Conservation (phyloP, 2,797 vertebrate species). For the Typhlichthys subterraneus region DNA sequence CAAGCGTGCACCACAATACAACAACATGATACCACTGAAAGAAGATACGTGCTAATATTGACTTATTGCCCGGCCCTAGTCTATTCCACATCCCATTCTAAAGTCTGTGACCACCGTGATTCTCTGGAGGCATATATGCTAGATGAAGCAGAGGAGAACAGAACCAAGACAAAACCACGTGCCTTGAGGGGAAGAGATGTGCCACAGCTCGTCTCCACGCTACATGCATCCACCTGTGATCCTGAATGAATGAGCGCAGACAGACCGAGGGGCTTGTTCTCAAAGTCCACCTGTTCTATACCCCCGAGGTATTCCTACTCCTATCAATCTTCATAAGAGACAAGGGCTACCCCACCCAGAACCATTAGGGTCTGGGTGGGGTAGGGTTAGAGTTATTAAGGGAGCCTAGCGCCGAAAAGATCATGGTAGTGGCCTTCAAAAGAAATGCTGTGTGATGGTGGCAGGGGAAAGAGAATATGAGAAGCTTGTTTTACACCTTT, state of each 20-base stretch:
- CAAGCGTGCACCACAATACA: too few species aligned
- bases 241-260: slow-evolving; percentile 30
- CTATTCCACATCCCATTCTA: neutral
- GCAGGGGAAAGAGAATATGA: neutral
- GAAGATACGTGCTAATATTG: too few species aligned
- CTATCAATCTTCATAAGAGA: slow-evolving; percentile 48
- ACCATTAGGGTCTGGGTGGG: slow-evolving; percentile 20
- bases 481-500: slow-evolving; percentile 2
- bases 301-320: slow-evolving; percentile 23
- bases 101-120: neutral
- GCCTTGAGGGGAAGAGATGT: slow-evolving; percentile 32
- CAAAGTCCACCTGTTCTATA: slow-evolving; percentile 35
- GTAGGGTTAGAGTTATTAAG: neutral
- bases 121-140: neutral
- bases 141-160: slow-evolving; percentile 12
- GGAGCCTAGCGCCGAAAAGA: slow-evolving; percentile 12
- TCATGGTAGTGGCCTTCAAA: slow-evolving; percentile 7
- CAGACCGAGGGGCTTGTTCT: slow-evolving; percentile 11
- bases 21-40: too few species aligned
- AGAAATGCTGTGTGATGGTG: neutral
- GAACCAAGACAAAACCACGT: slow-evolving; percentile 48
- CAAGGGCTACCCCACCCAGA: slow-evolving; percentile 34
- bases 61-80: too few species aligned
- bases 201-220: slow-evolving; percentile 15
- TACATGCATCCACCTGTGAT: slow-evolving; percentile 47